Base-by-base conservation (phyloP, 2,113 vertebrate genomes). In the Nycticryphes semicollaris region DNA sequence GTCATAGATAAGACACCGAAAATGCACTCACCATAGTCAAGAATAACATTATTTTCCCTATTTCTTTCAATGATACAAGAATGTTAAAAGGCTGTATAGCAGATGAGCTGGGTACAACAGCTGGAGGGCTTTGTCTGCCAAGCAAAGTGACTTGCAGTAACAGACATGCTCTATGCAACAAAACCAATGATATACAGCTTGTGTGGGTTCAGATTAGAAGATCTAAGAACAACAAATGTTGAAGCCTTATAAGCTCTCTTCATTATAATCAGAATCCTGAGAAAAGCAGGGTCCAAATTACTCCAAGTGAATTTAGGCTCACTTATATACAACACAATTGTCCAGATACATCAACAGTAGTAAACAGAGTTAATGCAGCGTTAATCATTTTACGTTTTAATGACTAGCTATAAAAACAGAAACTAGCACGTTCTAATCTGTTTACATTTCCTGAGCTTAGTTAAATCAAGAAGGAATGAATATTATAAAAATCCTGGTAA, bases 361-460 rank as follows among this genome's bases (percentile, higher is more conserved):
- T 93, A 96, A 96, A 96, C 87, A 90, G 94, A 96, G 87, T 94
- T 94, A 97, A 96, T 75, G 74, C 93, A 79, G 90, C 74, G 82
- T 93, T 92, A 94, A 94, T 89, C 93, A 93, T 97, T 96, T 77
- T 94, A 95, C 89, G 93, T 96, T 96, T 96, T 94, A 94, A 96
- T 90, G 93, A 93, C 87, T 86, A 87, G 93, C 86, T 94, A 92
- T 92, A 94, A 97, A 97, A 97, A 25, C 92, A 97, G 90, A 96
- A 97, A 96, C 76, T 84, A 93, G 82, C 79, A 56, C 92, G 82
- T 93, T 90, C 73, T 94, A 93, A 94, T 96, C 94, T 94, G 90
- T 96, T 97, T 96, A 95, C 83, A 96, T 94, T 97, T 97, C 97
- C 95, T 96, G 96, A 97, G 96, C 95, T 97, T 94, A 96, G 96